phyloP scores from a whole-genome alignment of 2,113 vertebrate genomes.

The Benitochromis conjunctus region DNA sequence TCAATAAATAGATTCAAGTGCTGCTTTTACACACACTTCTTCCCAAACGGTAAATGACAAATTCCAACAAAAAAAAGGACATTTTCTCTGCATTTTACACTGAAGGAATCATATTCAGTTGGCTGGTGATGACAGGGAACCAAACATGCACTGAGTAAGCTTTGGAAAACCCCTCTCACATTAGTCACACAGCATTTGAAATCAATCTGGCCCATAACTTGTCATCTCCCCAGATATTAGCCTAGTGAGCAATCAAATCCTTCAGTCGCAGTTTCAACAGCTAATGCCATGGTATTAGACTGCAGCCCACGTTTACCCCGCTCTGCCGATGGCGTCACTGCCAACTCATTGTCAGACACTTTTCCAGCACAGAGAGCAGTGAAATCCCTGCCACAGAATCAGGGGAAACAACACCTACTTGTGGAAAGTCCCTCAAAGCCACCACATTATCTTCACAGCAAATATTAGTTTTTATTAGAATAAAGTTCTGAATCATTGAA shows the following conservation, averaged over 20 bases:
- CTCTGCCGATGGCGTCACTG: conserved; percentile 14
- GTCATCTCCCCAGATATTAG: conserved; percentile 30
- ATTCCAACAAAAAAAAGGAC: not conserved
- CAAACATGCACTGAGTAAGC: not conserved
- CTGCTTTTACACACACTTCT: not conserved
- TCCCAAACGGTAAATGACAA: not conserved
- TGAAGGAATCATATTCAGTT: not conserved
- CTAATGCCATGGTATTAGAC: conserved; percentile 39
- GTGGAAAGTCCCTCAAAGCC: conserved; percentile 51
- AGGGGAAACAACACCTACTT: conserved; percentile 28
- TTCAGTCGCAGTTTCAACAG: conserved; percentile 12
- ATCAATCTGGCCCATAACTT: conserved; percentile 26
- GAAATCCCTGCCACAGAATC: not conserved
- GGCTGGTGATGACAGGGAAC: not conserved
- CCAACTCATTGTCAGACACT: not conserved
- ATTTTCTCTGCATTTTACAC: not conserved
- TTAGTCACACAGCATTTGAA: conserved; percentile 41
- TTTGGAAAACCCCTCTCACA: conserved; percentile 38
- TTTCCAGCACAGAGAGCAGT: not conserved
- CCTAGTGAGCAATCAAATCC: conserved; percentile 35
- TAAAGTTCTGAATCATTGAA: conserved; percentile 29
- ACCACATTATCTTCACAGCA: conserved; percentile 25
- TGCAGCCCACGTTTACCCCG: conserved; percentile 3
- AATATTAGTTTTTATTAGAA: not conserved
- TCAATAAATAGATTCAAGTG: not conserved